Base-by-base conservation (phyloP, 1,140 invertebrate genomes). In the Pseudoatta argentina region DNA sequence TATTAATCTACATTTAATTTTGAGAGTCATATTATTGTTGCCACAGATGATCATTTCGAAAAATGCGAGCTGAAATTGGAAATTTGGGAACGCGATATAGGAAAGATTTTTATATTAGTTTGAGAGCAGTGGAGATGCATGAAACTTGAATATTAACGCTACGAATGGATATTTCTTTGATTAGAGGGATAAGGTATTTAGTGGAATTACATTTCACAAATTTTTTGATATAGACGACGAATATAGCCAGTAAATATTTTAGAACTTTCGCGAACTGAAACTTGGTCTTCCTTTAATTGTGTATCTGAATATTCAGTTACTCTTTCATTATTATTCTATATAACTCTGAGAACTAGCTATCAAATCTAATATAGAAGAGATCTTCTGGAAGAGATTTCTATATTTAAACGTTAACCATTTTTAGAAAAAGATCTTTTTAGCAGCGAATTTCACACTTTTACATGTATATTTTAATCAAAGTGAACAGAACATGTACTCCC, bases 61-160 rank as follows among this genome's bases (percentile, higher is more conserved):
- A 27, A 59, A 53, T 16, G 10, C 27, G 12, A 16, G 5, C 8
- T 57, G 3, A 59, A 34, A 30, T 14, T 24, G 12, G 34, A 1
- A 72, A 34, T n/a, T 14, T 18, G 6, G 34, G 1, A 72, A 61
- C n/a, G 24, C n/a, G 66, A 2, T 30, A 34, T 27, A 21, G n/a
- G n/a, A 48, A 16, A 27, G 7, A 30, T 5, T 69, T 59, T 44
- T 69, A 12, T 73, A 30, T 72, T 18, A 73, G 18, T 59, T 73
- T 61, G 72, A 55, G 24, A 73, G 61, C 59, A 18, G 21, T 59
- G 67, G 34, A 72, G 16, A 72, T 18, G 59, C 51, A 71, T 72
- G 66, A 44, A 82, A 72, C 53, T 73, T 59, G 53, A 82, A 73
- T 67, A 61, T 67, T 82, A 73, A 82, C 27, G 69, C 16, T 55